Conservation (phyloP, 2,888 invertebrate species). For the Dicyrtoma fusca region DNA sequence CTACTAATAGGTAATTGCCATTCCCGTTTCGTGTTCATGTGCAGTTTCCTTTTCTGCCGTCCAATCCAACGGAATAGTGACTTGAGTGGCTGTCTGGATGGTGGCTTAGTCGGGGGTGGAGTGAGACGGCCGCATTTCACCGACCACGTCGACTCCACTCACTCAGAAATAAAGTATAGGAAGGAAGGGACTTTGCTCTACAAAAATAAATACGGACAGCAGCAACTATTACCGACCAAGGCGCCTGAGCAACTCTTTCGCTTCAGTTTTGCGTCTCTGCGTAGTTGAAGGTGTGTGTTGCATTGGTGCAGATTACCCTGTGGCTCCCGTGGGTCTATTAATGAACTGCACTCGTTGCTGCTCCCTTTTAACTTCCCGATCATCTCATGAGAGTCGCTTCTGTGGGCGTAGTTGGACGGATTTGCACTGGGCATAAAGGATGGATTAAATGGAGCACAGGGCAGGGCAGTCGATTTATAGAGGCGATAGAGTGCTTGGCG, state of each 20-base stretch:
- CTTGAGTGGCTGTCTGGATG: neutral
- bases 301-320: neutral
- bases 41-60: slow-evolving; percentile 9
- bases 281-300: no score
- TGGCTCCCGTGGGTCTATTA: neutral
- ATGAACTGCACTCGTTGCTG: slow-evolving; percentile 6
- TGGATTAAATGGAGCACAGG: no score
- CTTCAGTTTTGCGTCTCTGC: no score
- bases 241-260: neutral
- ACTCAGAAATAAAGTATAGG: no score
- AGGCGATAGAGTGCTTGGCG: no score
- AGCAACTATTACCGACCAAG: no score
- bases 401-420: slow-evolving; percentile 27
- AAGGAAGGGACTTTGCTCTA: no score
- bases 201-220: no score
- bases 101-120: slow-evolving; percentile 28
- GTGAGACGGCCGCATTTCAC: slow-evolving; percentile 8
- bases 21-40: no score
- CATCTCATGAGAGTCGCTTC: slow-evolving; percentile 9
- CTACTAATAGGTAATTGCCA: no score
- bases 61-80: neutral
- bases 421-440: slow-evolving; percentile 17
- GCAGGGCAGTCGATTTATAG: no score
- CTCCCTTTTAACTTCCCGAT: slow-evolving; percentile 24
- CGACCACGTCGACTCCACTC: neutral